These are phyloP conservation scores for Ellobius talpinus DNA, from an alignment of 2,113 vertebrate genomes.

Conservation along the genomic window DNA sequence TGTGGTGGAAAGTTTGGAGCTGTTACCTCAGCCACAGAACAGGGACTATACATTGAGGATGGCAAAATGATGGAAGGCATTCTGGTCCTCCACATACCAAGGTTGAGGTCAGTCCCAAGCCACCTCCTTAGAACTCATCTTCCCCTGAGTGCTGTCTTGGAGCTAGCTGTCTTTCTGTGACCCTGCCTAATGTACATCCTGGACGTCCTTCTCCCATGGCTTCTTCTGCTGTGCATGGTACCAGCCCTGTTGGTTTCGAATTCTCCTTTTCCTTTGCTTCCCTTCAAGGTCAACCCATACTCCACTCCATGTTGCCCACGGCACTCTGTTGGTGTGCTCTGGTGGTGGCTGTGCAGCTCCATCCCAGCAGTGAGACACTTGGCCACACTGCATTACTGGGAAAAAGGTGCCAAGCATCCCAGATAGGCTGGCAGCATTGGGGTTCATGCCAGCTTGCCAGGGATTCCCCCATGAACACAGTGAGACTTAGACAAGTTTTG, in stretches of 20 bases:
- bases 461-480: background rate
- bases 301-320: background rate
- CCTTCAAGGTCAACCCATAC: background rate
- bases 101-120: background rate
- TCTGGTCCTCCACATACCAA: background rate
- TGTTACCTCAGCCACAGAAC: background rate
- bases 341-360: background rate
- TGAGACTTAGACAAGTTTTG: background rate
- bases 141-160: background rate
- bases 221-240: accelerated
- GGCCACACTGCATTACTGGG: no score
- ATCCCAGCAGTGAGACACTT: background rate
- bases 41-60: background rate
- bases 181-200: background rate
- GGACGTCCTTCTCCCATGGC: background rate
- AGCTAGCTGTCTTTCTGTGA: background rate
- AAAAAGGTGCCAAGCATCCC: background rate
- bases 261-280: background rate
- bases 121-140: no score
- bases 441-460: background rate
- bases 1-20: background rate
- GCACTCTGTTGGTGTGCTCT: background rate
- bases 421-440: background rate
- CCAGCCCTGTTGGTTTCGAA: background rate
- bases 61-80: background rate